Evolutionary conservation across 2,113 vertebrate species (phyloP).

Genomic region (Zosterops japonicus): DNA sequence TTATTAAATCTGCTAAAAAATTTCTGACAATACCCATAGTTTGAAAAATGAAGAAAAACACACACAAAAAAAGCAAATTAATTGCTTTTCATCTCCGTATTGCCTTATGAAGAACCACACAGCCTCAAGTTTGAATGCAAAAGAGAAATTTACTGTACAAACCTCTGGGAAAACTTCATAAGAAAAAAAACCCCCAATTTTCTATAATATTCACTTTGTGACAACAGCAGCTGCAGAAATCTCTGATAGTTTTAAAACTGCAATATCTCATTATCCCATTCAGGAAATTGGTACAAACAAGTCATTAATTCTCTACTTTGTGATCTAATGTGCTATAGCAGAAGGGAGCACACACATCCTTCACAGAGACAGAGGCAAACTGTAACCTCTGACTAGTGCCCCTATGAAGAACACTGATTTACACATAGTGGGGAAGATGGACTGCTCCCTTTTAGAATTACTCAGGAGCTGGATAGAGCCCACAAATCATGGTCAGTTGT

Average conservation of each 20-base stretch:
- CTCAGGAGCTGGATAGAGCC: not conserved
- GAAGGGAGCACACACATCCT: not conserved
- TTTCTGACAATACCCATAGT: not conserved
- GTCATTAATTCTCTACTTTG: not conserved
- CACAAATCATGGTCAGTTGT: not conserved
- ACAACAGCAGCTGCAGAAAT: not conserved
- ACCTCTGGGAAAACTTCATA: not conserved
- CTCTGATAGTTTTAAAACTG: not conserved
- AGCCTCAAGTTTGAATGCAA: not conserved
- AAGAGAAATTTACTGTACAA: not conserved
- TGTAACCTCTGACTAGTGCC: not conserved
- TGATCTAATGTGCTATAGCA: not conserved
- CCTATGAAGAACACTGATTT: not conserved
- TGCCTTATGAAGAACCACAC: not conserved
- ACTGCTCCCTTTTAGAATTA: not conserved
- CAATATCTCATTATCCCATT: not conserved
- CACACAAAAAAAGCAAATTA: not conserved
- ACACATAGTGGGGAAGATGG: not conserved
- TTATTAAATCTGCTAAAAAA: not conserved
- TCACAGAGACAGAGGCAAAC: not conserved
- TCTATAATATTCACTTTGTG: not conserved
- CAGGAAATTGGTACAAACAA: not conserved
- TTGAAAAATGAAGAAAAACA: not conserved
- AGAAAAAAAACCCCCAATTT: accelerated
- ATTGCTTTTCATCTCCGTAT: not conserved